Evolutionary conservation across 2,797 vertebrate species (phyloP).

Genomic region (Cichlasoma orientale): DNA sequence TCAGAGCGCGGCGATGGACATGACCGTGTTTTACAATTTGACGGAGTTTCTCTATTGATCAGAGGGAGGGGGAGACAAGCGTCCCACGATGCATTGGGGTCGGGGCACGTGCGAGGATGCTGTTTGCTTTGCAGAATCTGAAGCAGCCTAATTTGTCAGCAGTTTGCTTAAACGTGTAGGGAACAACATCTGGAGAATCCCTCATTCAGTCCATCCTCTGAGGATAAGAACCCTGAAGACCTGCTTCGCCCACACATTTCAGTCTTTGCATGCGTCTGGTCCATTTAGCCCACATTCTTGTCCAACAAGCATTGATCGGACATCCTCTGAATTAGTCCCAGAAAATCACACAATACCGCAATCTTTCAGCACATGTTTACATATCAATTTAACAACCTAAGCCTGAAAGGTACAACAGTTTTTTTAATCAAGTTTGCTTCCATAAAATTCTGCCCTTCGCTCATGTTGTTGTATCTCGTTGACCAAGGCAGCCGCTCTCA

Average conservation of each 20-base stretch:
- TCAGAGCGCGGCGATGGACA: conserved; percentile 30
- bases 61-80: conserved; percentile 36
- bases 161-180: conserved; percentile 60
- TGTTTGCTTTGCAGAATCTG: conserved; percentile 59
- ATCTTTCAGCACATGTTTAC: conserved; percentile 27
- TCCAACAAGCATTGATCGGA: conserved; percentile 34
- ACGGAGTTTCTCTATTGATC: conserved; percentile 63
- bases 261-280: conserved; percentile 52
- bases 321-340: conserved; percentile 17
- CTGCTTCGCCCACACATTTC: conserved; percentile 61
- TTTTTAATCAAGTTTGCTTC: conserved; percentile 56
- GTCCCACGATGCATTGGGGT: conserved; percentile 68
- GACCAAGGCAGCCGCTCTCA: conserved; percentile 40
- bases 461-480: conserved; percentile 26
- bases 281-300: conserved; percentile 17
- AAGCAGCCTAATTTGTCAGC: conserved; percentile 68
- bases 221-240: conserved; percentile 65
- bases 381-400: conserved; percentile 36
- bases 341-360: conserved; percentile 34
- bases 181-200: conserved; percentile 38
- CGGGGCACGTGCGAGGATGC: conserved; percentile 66
- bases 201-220: conserved; percentile 41
- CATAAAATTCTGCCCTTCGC: conserved; percentile 24
- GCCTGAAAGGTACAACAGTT: conserved; percentile 41
- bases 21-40: conserved; percentile 68